Evolutionary conservation across 2,113 vertebrate species (phyloP).

Genomic region (Pyxicephalus adspersus): DNA sequence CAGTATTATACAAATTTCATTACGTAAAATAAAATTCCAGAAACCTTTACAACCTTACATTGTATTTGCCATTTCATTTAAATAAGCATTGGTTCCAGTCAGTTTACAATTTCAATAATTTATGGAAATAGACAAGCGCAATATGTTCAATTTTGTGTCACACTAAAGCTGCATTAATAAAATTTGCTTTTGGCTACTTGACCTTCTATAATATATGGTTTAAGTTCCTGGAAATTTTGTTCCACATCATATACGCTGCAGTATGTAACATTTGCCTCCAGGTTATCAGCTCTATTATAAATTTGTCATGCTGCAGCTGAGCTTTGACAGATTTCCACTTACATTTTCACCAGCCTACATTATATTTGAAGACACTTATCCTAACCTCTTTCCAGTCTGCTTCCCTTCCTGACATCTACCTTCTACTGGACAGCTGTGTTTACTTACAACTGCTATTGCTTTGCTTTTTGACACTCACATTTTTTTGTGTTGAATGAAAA

Average conservation of each 20-base stretch:
- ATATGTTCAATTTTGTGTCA: slow-evolving; percentile 28
- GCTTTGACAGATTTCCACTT: slow-evolving; percentile 36
- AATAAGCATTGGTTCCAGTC: background rate
- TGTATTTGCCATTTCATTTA: background rate
- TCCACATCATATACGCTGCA: slow-evolving; percentile 27
- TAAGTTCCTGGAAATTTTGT: slow-evolving; percentile 35
- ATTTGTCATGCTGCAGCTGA: slow-evolving; percentile 34
- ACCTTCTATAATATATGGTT: slow-evolving; percentile 25
- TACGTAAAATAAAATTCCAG: no score
- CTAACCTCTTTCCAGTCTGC: slow-evolving; percentile 23
- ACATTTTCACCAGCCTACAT: slow-evolving; percentile 34
- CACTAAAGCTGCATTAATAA: slow-evolving; percentile 18
- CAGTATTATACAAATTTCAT: no score
- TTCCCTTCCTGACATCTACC: slow-evolving; percentile 16
- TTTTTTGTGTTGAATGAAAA: background rate
- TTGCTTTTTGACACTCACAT: background rate
- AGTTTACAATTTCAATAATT: slow-evolving; percentile 3
- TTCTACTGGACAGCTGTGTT: slow-evolving; percentile 25
- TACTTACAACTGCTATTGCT: slow-evolving; percentile 8
- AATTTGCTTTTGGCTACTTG: slow-evolving; percentile 22
- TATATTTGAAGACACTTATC: slow-evolving; percentile 38
- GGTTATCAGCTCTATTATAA: slow-evolving; percentile 23
- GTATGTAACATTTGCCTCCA: slow-evolving; percentile 30
- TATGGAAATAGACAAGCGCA: slow-evolving; percentile 16
- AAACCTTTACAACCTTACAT: no score